Percentiles rank a stretch among this genome's conserved stretches.
Conservation (phyloP, 2,113 vertebrate genomes). For the Vulpes vulpes region DNA sequence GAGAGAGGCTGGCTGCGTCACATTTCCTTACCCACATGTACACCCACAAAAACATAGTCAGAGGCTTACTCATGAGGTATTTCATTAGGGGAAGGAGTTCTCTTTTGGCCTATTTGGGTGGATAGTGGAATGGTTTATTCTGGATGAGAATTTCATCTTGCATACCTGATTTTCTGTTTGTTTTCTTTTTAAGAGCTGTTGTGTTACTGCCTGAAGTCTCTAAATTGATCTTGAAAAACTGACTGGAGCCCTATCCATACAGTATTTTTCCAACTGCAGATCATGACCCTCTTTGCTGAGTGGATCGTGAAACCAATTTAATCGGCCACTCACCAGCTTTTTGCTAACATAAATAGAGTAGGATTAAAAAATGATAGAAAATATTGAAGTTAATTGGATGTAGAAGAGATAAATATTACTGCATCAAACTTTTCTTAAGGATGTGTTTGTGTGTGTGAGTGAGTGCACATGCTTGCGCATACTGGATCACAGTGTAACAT, state of each 20-base stretch:
- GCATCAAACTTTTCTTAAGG: neutral
- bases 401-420: constrained; percentile 2
- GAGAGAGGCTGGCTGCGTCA: neutral
- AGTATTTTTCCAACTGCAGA: neutral
- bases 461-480: neutral
- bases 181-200: constrained; percentile 59
- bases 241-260: neutral
- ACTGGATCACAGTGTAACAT: neutral
- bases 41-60: too few species aligned
- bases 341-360: neutral
- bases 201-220: neutral
- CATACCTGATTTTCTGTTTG: neutral
- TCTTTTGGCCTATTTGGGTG: neutral
- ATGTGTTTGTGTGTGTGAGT: neutral
- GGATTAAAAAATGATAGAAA: constrained; percentile 3
- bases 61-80: neutral
- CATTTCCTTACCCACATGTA: neutral
- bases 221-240: constrained; percentile 2
- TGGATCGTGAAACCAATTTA: neutral
- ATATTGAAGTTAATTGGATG: neutral
- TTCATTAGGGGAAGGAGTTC: neutral
- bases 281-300: neutral
- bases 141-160: constrained; percentile 38
- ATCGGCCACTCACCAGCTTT: neutral
- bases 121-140: neutral